Percentiles rank a stretch among this genome's conserved stretches.
These are phyloP conservation scores for Chroicocephalus ridibundus DNA, from an alignment of 2,113 vertebrate species.

Conservation along the genomic window DNA sequence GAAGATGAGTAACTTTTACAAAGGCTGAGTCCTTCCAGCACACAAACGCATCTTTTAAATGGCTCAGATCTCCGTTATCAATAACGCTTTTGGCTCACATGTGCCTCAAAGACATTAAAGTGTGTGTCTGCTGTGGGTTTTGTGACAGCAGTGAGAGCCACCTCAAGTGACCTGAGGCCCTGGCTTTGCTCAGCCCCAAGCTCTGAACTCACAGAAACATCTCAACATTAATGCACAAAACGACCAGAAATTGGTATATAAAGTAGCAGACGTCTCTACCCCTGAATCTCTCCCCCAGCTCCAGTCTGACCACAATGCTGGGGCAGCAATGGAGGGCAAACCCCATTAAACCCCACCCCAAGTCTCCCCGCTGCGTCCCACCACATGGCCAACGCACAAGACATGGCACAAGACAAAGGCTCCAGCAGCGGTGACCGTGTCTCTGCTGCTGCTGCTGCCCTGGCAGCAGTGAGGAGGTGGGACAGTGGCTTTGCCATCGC, in stretches of 20 bases:
- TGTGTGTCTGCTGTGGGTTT: background rate
- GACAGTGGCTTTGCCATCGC: background rate
- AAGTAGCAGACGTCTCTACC: background rate
- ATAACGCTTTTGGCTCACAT: rapidly evolving
- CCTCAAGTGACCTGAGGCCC: background rate
- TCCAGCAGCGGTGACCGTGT: background rate
- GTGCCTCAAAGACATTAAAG: background rate
- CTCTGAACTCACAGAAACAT: background rate
- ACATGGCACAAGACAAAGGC: rapidly evolving
- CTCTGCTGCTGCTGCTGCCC: background rate
- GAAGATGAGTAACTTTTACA: background rate
- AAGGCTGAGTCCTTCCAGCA: background rate
- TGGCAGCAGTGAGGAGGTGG: background rate
- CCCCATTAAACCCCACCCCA: rapidly evolving
- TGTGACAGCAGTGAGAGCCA: background rate
- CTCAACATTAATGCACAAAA: background rate
- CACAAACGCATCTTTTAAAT: background rate
- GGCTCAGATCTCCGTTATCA: background rate
- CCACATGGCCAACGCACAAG: rapidly evolving
- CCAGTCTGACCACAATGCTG: background rate
- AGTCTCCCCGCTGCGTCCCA: background rate
- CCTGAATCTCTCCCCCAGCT: background rate
- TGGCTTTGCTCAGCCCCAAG: background rate
- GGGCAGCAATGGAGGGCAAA: background rate
- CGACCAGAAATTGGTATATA: rapidly evolving